Evolutionary conservation across 2,113 vertebrate genomes (phyloP).

Genomic region (Onychorhynchus coronatus): DNA sequence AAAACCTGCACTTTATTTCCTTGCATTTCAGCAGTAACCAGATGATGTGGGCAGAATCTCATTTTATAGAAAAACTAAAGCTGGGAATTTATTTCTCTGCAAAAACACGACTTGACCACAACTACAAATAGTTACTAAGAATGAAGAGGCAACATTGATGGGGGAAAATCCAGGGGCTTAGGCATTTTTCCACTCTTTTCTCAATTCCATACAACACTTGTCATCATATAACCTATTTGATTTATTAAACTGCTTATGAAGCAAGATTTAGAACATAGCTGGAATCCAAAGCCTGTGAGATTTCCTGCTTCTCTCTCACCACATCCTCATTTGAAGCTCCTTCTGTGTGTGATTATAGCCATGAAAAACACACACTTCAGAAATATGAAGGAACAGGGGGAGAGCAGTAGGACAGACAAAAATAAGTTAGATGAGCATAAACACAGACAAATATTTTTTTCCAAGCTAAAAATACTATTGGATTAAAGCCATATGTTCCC

Average conservation of each 20-base stretch:
- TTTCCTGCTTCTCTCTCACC: constrained; percentile 28
- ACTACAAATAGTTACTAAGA: not conserved
- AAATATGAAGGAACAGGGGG: not conserved
- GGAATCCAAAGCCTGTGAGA: constrained; percentile 1
- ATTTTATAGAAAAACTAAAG: not conserved
- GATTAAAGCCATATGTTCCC: not conserved
- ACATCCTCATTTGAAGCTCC: constrained; percentile 36
- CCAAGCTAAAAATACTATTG: not conserved
- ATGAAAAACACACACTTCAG: constrained; percentile 6
- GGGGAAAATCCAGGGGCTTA: not conserved
- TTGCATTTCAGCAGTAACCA: not conserved
- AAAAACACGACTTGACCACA: not conserved
- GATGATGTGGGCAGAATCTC: not conserved
- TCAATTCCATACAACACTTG: not conserved
- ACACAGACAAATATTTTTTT: not conserved
- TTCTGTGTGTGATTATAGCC: constrained; percentile 7
- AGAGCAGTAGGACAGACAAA: not conserved
- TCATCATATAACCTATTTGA: not conserved
- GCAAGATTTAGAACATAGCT: not conserved
- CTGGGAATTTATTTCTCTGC: not conserved
- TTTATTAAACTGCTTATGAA: constrained; percentile 25
- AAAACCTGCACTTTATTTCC: not conserved
- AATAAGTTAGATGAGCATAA: constrained; percentile 7
- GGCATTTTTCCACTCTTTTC: not conserved
- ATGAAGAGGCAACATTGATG: not conserved